Evolutionary conservation across 2,888 invertebrate genomes (phyloP).

Genomic region (Antheraea yamamai): DNA sequence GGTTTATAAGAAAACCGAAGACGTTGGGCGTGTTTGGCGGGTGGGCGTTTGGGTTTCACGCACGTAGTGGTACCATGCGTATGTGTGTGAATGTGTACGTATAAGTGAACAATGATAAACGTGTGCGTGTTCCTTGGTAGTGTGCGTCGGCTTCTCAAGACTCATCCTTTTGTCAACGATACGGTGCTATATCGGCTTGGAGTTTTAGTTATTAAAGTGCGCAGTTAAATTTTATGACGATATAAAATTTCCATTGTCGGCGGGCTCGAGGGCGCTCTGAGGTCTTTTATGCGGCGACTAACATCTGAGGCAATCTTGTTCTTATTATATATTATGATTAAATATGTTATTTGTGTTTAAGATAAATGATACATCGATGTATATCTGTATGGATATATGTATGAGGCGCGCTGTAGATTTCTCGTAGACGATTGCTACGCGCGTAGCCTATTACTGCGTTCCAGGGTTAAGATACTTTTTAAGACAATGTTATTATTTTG

Average conservation of each 20-base stretch:
- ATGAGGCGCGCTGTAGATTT: constrained; percentile 21
- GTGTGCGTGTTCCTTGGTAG: constrained; percentile 57
- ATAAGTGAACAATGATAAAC: constrained; percentile 23
- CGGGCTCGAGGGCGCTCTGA: constrained; percentile 51
- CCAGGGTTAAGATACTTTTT: background rate
- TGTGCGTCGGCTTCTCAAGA: constrained; percentile 49
- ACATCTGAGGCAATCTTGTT: constrained; percentile 36
- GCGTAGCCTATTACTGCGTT: background rate
- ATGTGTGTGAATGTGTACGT: constrained; percentile 54
- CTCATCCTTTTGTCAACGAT: constrained; percentile 80
- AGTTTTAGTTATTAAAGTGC: constrained; percentile 78
- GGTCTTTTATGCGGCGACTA: constrained; percentile 51
- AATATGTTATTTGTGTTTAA: constrained; percentile 30
- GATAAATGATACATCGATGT: constrained; percentile 20
- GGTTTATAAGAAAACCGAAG: constrained; percentile 83
- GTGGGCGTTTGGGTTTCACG: constrained; percentile 76
- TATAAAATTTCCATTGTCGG: constrained; percentile 74
- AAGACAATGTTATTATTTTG: background rate
- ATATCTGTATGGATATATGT: constrained; percentile 8
- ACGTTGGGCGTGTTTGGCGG: constrained; percentile 82
- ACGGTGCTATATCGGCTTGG: constrained; percentile 72
- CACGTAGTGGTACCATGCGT: constrained; percentile 58
- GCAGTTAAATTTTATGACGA: constrained; percentile 72
- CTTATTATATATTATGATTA: constrained; percentile 32
- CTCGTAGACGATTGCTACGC: constrained; percentile 5